Conservation (phyloP, 2,797 vertebrate species). For the Eulemur mongoz region DNA sequence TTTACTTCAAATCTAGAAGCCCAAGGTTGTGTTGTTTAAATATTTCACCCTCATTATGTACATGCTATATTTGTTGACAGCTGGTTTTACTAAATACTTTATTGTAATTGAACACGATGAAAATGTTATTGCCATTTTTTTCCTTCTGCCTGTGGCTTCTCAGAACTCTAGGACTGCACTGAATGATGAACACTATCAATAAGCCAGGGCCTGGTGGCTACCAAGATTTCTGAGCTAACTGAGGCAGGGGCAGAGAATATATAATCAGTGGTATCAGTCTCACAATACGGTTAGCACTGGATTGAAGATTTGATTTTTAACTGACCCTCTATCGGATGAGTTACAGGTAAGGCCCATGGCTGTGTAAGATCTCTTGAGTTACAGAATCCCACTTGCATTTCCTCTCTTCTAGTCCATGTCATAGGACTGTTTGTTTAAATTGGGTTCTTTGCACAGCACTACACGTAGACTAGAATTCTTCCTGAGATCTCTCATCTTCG, state of each 20-base stretch:
- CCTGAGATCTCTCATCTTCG: not conserved
- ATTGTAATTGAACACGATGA: not conserved
- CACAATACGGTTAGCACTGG: not conserved
- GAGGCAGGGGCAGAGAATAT: not conserved
- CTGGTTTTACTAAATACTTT: constrained; percentile 8
- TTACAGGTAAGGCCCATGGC: not conserved
- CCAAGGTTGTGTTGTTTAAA: not conserved
- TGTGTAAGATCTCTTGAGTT: not conserved
- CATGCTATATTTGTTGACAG: not conserved
- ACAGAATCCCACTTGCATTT: not conserved
- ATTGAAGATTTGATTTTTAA: not conserved
- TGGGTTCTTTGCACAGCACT: not conserved
- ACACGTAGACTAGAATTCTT: not conserved
- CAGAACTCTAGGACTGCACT: not conserved
- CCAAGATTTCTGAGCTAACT: not conserved
- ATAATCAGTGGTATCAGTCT: not conserved
- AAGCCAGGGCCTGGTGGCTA: not conserved
- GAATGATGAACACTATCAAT: not conserved
- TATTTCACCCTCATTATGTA: not conserved
- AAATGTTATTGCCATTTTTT: not conserved
- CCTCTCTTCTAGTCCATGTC: not conserved
- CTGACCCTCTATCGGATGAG: not conserved
- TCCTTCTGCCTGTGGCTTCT: not conserved
- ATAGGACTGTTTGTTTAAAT: not conserved
- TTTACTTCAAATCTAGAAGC: not conserved